Base-by-base conservation (phyloP, 2,113 vertebrate genomes). In the Carassius gibelio region DNA sequence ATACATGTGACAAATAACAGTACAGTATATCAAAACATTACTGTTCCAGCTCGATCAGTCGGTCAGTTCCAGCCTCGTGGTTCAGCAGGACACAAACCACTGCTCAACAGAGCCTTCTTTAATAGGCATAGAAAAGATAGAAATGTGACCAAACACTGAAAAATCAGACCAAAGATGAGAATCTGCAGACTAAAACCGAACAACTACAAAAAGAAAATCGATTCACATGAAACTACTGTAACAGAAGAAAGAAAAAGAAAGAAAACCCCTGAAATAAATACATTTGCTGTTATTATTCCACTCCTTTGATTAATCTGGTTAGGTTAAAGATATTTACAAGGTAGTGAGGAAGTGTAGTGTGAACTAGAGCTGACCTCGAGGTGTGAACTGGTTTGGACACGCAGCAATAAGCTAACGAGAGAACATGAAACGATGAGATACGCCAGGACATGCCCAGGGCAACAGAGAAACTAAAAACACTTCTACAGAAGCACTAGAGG, bases 1-100 rank as follows among this genome's bases (percentile, higher is more conserved):
- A 95, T 93, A 93, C 94, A 91, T 96, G 94, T 96, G 96, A 97
- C 94, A 94, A 94, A 95, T 92, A 96, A 97, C 94, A 96, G 94
- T 95, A 95, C 94, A 96, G 94, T 94, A 92, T 96, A 97, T 97
- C 95, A 97, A 97, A 96, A 96, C 94, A 94, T 95, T 93, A 94
- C 93, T 94, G 94, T 94, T 95, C 94, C 92, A 90, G 91, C 90
- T 91, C 91, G 91, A 92, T 91, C 89, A 86, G 55, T 59, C 57
- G 19, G 88, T 89, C 88, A 88, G 84, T 81, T 90, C 84, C 84
- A 94, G 89, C 77, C 91, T 79, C 62, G 76, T 21, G 86, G 84
- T 79, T 79, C 68, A 91, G 88, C 88, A 80, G 89, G 80, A 86
- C 57, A 87, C 87, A 92, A 66, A 84, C 89, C 69, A 55, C 34